Base-by-base conservation (phyloP, 2,888 invertebrate genomes). In the Trissolcus japonicus region DNA sequence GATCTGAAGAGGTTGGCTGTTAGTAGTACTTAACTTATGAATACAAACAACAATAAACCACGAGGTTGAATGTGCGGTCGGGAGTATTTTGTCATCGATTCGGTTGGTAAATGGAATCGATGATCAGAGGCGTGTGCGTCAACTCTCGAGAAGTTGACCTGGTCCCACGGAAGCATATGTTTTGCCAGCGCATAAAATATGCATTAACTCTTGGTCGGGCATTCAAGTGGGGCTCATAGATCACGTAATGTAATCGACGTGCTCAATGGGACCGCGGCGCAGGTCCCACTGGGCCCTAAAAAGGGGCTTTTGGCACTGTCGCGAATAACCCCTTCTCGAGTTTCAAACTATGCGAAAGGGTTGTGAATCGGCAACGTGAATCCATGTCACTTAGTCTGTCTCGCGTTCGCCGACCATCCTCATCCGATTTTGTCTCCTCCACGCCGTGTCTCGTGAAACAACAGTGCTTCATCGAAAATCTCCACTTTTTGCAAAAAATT, bases 181-280 rank as follows among this genome's bases (percentile, higher is more conserved):
- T 75, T 75, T 67, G 56, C 51, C 80, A 63, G 80, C 79, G 79
- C 82, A 83, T 85, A 83, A 85, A 86, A 85, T 86, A 83, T 83
- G 82, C 85, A 85, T 86, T 85, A 85, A 83, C 76, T 77, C 80
- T 53, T 51, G 73, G 57, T 73, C 50, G 13, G 79, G 77, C 81
- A 85, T 83, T 86, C 85, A 86, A 86, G 86, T 86, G 84, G 84
- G 83, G 82, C 83, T 84, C 82, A 84, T 85, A 84, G 85, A 84
- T 86, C 84, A 84, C 73, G 80, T 83, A 83, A 43, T 35, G 53
- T 67, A 80, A 80, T 76, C 73, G 78, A 80, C 79, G 63, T 72
- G 54, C 76, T 74, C 75, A 80, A 78, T 75, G 76, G 72, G 79
- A 74, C 80, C 77, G 29, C 69, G 78, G 14, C 67, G 81, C 85